phyloP scores from a whole-genome alignment of 1,140 invertebrate genomes.

The Saxidomus purpurata region DNA sequence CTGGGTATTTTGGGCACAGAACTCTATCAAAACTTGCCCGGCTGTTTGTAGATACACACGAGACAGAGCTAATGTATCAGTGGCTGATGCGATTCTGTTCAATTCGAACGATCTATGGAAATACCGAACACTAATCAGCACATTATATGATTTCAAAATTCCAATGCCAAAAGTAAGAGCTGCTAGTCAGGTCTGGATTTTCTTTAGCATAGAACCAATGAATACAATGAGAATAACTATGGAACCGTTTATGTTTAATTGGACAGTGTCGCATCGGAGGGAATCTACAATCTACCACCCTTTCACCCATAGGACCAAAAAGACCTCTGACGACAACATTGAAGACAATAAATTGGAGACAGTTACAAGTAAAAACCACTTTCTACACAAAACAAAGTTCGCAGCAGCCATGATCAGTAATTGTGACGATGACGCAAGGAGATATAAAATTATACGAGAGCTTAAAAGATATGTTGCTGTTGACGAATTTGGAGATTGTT shows the following conservation, averaged over 20 bases:
- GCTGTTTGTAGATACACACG: conserved; percentile 13
- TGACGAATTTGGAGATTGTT: conserved; percentile 56
- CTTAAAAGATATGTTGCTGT: conserved; percentile 44
- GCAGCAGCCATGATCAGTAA: conserved; percentile 57
- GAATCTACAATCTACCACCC: conserved; percentile 53
- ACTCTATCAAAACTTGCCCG: conserved; percentile 16
- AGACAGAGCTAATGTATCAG: conserved; percentile 6
- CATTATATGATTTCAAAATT: conserved; percentile 21
- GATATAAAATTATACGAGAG: conserved; percentile 54
- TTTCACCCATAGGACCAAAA: conserved; percentile 23
- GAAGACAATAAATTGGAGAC: background rate
- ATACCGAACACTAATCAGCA: conserved; percentile 31
- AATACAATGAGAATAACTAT: conserved; percentile 39
- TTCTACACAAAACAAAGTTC: conserved; percentile 50
- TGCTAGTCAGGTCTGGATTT: conserved; percentile 48
- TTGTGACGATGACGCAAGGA: conserved; percentile 49
- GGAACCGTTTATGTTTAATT: conserved; percentile 39
- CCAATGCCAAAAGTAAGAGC: conserved; percentile 29
- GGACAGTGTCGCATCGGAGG: conserved; percentile 49
- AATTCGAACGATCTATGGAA: conserved; percentile 57
- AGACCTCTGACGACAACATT: conserved; percentile 26
- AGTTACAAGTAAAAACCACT: conserved; percentile 26
- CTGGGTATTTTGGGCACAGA: conserved; percentile 19
- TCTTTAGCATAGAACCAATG: conserved; percentile 54
- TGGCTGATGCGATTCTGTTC: conserved; percentile 42